These are phyloP conservation scores for Cheilosia impressa DNA, from an alignment of 2,888 invertebrate species.

Conservation along the genomic window DNA sequence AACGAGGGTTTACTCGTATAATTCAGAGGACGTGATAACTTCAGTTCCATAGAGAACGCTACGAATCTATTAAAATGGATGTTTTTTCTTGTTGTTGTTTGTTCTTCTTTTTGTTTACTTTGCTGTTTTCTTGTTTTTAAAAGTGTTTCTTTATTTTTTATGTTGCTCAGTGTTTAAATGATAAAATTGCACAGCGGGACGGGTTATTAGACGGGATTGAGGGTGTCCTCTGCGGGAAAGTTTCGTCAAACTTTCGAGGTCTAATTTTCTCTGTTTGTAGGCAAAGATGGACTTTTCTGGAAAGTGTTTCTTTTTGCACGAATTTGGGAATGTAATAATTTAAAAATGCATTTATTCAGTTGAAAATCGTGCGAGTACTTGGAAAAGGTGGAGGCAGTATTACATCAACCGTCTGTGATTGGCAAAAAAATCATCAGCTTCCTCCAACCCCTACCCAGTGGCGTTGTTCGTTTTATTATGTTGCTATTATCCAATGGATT, in stretches of 20 bases:
- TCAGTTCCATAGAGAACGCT: slow-evolving; percentile 52
- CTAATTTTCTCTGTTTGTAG: slow-evolving; percentile 31
- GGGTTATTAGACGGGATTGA: slow-evolving; percentile 26
- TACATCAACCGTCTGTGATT: too few relatives aligned
- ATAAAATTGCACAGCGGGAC: slow-evolving; percentile 62
- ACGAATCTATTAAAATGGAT: slow-evolving; percentile 67
- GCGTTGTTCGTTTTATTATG: too few relatives aligned
- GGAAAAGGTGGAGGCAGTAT: too few relatives aligned
- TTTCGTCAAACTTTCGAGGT: slow-evolving; percentile 38
- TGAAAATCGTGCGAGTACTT: too few relatives aligned
- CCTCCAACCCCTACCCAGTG: too few relatives aligned
- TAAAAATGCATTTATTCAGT: too few relatives aligned
- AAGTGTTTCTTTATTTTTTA: slow-evolving; percentile 26
- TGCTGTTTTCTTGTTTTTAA: slow-evolving; percentile 23
- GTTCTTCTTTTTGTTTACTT: slow-evolving; percentile 18
- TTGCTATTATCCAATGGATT: too few relatives aligned
- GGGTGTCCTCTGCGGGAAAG: slow-evolving; percentile 22
- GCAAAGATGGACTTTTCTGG: neutral
- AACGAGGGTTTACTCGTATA: slow-evolving; percentile 69
- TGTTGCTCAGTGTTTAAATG: slow-evolving; percentile 48
- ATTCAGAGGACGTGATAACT: slow-evolving; percentile 64
- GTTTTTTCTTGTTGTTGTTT: slow-evolving; percentile 8
- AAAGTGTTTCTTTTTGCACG: neutral
- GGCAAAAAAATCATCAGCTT: too few relatives aligned
- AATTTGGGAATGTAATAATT: neutral